Evolutionary conservation across 2,113 vertebrate genomes (phyloP).

Genomic region (Pleuronectes platessa): DNA sequence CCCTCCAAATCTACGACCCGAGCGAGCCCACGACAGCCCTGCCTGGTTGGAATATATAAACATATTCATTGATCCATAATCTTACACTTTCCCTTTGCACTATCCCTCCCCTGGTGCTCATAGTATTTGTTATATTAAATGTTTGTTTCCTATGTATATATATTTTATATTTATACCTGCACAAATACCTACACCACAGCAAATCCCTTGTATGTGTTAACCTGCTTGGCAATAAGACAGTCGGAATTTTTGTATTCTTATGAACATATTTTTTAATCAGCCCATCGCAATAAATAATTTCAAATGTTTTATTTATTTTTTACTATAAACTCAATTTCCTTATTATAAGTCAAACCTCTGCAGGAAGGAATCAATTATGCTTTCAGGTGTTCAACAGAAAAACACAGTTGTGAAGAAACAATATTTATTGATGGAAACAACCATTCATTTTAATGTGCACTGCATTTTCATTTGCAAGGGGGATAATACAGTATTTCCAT

Average conservation of each 20-base stretch:
- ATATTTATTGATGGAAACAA: slow-evolving; percentile 53
- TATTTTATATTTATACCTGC: too few species aligned
- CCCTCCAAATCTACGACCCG: slow-evolving; percentile 60
- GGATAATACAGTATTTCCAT: neutral
- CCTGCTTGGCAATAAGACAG: too few species aligned
- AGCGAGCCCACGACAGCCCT: neutral
- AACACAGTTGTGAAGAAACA: slow-evolving; percentile 20
- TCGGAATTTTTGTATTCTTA: too few species aligned
- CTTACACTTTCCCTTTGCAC: too few species aligned
- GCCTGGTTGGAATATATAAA: neutral
- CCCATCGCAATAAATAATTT: neutral
- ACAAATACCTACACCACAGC: too few species aligned
- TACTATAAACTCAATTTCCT: neutral
- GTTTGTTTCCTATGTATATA: too few species aligned
- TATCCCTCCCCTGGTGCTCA: too few species aligned
- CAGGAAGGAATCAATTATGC: neutral
- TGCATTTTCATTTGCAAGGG: neutral
- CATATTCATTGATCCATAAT: neutral
- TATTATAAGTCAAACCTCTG: neutral
- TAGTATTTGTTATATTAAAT: too few species aligned
- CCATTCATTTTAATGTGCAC: slow-evolving; percentile 16
- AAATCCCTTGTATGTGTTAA: too few species aligned
- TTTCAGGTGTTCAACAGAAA: neutral
- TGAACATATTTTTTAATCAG: too few species aligned
- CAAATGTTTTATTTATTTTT: neutral